These are phyloP conservation scores for Cephus nigrinus DNA, from an alignment of 2,888 invertebrate genomes.

Conservation along the genomic window DNA sequence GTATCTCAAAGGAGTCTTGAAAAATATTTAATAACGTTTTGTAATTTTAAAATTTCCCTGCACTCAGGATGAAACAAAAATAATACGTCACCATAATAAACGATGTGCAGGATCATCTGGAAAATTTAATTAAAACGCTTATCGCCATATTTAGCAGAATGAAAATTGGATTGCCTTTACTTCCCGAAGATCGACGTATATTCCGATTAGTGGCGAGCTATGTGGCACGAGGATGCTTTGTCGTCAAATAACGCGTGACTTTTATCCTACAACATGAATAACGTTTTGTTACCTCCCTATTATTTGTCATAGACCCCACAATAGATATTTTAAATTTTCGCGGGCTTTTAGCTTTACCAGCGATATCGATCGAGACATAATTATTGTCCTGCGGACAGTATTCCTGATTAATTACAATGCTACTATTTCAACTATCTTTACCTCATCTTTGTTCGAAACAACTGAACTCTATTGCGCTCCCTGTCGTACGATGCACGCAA, in stretches of 20 bases:
- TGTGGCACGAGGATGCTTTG: slow-evolving; percentile 50
- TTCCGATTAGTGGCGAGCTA: slow-evolving; percentile 59
- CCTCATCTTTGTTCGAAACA: not conserved
- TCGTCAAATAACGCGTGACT: slow-evolving; percentile 55
- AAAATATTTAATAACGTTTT: not conserved
- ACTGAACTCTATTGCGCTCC: not conserved
- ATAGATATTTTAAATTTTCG: not conserved
- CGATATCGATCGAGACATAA: not conserved
- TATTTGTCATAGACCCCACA: not conserved
- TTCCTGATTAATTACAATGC: not conserved
- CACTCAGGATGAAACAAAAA: not conserved
- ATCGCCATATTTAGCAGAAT: slow-evolving; percentile 49
- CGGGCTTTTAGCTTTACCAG: not conserved
- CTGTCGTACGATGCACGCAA: not conserved
- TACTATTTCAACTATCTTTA: not conserved
- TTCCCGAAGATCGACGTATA: slow-evolving; percentile 62
- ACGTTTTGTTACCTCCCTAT: slow-evolving; percentile 1
- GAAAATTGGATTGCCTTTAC: slow-evolving; percentile 62
- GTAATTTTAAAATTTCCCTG: not conserved
- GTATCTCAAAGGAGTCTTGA: not conserved
- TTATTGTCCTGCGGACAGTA: not conserved
- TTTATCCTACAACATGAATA: slow-evolving; percentile 46
- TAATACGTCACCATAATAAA: too few relatives aligned
- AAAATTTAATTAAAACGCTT: slow-evolving; percentile 61
- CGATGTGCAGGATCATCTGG: too few relatives aligned